Conservation (phyloP, 1,140 invertebrate genomes). For the Campodea augens region DNA sequence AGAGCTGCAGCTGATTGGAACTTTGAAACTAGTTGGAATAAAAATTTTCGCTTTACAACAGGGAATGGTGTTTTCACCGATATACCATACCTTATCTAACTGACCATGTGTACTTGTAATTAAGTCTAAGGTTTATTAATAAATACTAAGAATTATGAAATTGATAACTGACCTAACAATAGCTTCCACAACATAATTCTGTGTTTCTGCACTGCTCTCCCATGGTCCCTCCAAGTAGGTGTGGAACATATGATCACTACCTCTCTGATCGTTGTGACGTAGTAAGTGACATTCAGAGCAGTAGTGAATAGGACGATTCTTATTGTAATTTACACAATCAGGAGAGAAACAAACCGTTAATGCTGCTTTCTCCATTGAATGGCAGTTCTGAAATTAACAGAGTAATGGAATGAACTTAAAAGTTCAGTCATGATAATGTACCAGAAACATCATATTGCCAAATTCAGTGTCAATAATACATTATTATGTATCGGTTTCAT, state of each 20-base stretch:
- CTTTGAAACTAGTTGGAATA: too few species aligned
- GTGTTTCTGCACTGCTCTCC: conserved; percentile 72
- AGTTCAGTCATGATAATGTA: too few species aligned
- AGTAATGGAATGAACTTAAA: conserved; percentile 7
- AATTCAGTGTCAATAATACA: too few species aligned
- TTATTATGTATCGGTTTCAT: too few species aligned
- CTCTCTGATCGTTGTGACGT: conserved; percentile 63
- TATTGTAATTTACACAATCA: conserved; percentile 90
- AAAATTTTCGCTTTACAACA: too few species aligned
- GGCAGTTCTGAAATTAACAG: conserved; percentile 55
- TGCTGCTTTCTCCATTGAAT: conserved; percentile 77
- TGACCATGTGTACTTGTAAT: too few species aligned
- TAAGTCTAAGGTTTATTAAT: too few species aligned
- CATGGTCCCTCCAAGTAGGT: conserved; percentile 64
- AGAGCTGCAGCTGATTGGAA: too few species aligned
- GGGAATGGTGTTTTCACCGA: too few species aligned
- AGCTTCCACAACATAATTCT: conserved; percentile 87
- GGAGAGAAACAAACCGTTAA: conserved; percentile 90
- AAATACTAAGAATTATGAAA: too few species aligned
- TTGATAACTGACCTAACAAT: conserved; percentile 56
- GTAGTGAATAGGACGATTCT: conserved; percentile 85
- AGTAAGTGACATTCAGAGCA: conserved; percentile 79
- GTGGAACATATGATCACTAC: conserved; percentile 78
- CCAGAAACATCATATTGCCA: too few species aligned
- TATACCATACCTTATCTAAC: too few species aligned